Evolutionary conservation across 2,888 invertebrate species (phyloP).

Genomic region (Rambutsinella grinnellia): DNA sequence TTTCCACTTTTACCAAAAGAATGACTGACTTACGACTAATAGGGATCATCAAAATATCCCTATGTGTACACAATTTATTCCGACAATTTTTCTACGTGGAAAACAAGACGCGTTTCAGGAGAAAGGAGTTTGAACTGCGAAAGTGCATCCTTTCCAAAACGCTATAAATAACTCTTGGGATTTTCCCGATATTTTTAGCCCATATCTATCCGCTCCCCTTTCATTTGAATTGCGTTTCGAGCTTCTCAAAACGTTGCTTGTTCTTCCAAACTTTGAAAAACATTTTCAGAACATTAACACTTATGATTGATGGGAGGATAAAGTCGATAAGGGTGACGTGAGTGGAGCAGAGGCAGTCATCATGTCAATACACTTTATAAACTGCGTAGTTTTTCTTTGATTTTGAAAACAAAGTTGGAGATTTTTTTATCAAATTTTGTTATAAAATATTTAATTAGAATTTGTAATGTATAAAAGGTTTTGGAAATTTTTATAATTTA

Average conservation of each 20-base stretch:
- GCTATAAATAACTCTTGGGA: conserved; percentile 49
- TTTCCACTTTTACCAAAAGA: too few relatives aligned
- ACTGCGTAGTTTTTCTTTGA: neutral
- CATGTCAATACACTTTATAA: neutral
- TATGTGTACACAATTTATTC: conserved; percentile 9
- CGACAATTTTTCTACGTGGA: neutral
- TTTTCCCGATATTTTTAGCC: conserved; percentile 53
- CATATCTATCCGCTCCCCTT: neutral
- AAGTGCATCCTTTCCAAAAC: conserved; percentile 18
- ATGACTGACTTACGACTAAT: neutral
- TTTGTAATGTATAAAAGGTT: too few relatives aligned
- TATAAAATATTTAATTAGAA: neutral
- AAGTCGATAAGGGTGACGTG: neutral
- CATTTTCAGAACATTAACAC: neutral
- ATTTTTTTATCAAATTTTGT: neutral
- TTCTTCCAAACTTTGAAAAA: neutral
- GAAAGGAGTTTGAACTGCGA: conserved; percentile 27
- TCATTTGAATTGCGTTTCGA: neutral
- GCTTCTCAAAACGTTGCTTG: neutral
- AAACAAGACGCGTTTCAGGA: too few relatives aligned
- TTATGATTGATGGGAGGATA: conserved; percentile 47
- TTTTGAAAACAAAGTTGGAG: too few relatives aligned
- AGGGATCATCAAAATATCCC: neutral
- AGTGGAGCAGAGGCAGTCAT: neutral
- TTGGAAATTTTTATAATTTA: too few relatives aligned